Evolutionary conservation across 92 coral and sea anemone species (phyloP), one percentile per base, ranked within the genome.

Genomic region (Metridium senile): DNA sequence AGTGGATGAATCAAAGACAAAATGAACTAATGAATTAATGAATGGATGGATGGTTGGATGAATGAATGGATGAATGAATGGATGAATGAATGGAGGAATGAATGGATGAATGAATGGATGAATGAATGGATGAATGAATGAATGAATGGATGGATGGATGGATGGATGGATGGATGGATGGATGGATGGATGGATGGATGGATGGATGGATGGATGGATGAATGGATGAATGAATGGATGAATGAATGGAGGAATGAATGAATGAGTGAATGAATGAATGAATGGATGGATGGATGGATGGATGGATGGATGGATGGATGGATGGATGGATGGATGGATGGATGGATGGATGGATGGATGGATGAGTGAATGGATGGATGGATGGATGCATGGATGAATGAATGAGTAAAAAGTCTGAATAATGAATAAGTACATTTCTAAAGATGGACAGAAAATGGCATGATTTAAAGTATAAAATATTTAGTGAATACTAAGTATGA

Each of bases 51-150:
- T 33, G 31, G 19, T 16, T 3, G 56, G 19, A 68, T 20, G 17
- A 43, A 33, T 33, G 30, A 30, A 33, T n/a, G 74, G 34, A 72
- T 51, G 43, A 72, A 69, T 43, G 35, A 69, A 69, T 69, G 4
- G 17, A 54, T 54, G n/a, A 54, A 54, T 21, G 3, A 23, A 49
- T 10, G 10, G 21, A 25, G 1, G 7, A 9, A 23, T 2, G 34
- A n/a, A n/a, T n/a, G n/a, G n/a, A n/a, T n/a, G 1, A 20, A 43
- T 33, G 31, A 35, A 43, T 3, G 56, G 19, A 68, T 20, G 17
- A 43, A 33, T 33, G 30, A 30, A 33, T n/a, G 74, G 34, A 72
- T 51, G 43, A 72, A 69, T 43, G 35, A 69, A 69, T 69, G 32
- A 67, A 46, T 34, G 74, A 69, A 35, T 3, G 4, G 17, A 54